These are phyloP conservation scores for Alca torda DNA, from an alignment of 2,797 vertebrate species.

Conservation along the genomic window DNA sequence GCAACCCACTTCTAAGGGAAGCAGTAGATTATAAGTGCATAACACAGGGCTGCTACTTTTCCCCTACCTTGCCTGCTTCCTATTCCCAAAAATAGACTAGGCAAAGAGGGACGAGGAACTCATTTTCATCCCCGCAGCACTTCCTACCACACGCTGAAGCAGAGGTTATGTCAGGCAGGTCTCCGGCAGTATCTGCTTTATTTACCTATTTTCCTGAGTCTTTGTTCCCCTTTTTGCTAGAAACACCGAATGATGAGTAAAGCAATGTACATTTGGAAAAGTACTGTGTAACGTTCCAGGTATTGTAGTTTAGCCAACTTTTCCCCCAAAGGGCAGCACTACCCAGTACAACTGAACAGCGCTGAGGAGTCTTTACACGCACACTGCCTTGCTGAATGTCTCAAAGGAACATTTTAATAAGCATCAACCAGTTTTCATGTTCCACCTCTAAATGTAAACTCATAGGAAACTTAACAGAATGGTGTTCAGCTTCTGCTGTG, in stretches of 20 bases:
- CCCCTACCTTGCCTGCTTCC: not conserved
- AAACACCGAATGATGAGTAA: not conserved
- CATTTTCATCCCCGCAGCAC: not conserved
- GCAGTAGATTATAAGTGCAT: rapidly evolving
- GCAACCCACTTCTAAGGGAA: not conserved
- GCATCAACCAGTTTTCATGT: not conserved
- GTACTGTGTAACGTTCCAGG: not conserved
- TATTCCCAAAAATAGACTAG: not conserved
- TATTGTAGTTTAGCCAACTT: not conserved
- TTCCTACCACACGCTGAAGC: not conserved
- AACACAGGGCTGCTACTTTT: not conserved
- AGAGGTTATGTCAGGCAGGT: not conserved
- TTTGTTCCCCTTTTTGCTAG: not conserved
- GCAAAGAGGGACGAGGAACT: not conserved
- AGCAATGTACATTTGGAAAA: not conserved
- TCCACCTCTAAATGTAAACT: not conserved
- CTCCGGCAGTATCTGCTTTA: not conserved
- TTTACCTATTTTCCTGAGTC: not conserved
- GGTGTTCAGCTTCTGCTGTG: not conserved
- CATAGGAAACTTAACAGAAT: not conserved
- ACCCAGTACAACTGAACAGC: not conserved
- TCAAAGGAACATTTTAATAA: not conserved
- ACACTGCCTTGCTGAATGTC: not conserved
- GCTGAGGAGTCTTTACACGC: not conserved
- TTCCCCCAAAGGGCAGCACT: not conserved